A percentile compares a stretch with the other conserved stretches of the same genome.
Conservation (phyloP, 2,797 vertebrate species). For the Hirundo rustica region DNA sequence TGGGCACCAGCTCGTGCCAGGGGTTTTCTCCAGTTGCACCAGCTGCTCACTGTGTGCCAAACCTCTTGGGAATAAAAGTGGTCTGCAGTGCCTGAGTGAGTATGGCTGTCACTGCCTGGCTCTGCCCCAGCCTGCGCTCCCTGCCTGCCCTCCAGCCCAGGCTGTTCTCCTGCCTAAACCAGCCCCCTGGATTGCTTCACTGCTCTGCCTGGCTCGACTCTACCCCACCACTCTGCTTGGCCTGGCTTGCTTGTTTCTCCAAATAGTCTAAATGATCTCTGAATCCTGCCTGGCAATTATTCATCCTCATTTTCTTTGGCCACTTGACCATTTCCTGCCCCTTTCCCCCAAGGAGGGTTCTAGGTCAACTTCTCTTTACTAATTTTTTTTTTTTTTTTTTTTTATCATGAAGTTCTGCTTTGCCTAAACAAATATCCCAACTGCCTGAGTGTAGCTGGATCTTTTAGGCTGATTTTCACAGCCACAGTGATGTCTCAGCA, state of each 20-base stretch:
- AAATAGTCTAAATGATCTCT: background rate
- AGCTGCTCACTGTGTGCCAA: slow-evolving; percentile 91
- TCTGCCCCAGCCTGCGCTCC: background rate
- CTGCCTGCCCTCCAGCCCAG: background rate
- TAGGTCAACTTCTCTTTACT: background rate
- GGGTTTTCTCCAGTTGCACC: slow-evolving; percentile 83
- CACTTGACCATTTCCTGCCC: background rate
- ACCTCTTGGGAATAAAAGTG: slow-evolving; percentile 84
- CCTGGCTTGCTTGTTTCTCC: background rate
- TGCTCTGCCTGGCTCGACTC: background rate
- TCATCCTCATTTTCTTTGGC: background rate
- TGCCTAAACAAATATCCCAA: background rate
- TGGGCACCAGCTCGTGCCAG: slow-evolving; percentile 82
- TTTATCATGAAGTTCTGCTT: background rate
- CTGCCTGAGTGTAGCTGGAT: background rate
- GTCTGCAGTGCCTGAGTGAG: slow-evolving; percentile 93
- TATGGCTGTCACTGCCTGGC: slow-evolving; percentile 61
- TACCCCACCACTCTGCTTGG: background rate
- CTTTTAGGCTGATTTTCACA: background rate
- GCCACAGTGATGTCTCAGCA: background rate
- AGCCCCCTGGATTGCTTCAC: background rate
- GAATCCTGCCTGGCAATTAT: background rate
- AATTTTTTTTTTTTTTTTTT: background rate
- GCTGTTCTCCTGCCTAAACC: background rate
- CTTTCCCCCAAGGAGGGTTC: background rate